phyloP scores from a whole-genome alignment of 2,113 vertebrate genomes.

The Merops nubicus region DNA sequence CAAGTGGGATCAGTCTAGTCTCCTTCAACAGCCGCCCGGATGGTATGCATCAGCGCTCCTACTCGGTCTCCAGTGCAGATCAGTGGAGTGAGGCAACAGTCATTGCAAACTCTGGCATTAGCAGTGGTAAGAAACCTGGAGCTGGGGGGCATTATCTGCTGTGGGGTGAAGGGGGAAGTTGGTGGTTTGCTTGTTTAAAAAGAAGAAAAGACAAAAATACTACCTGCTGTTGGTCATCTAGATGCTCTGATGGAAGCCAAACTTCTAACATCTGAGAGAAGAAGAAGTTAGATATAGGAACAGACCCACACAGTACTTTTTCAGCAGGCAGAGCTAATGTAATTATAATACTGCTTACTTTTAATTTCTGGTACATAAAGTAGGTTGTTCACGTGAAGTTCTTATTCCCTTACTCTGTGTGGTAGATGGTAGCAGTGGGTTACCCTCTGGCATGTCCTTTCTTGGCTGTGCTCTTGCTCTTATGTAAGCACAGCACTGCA shows the following conservation, averaged over 20 bases:
- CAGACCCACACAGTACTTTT: background rate
- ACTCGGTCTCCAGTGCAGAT: conserved; percentile 97
- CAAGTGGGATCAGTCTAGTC: conserved; percentile 89
- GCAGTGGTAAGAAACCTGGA: conserved; percentile 85
- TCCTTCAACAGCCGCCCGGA: conserved; percentile 92
- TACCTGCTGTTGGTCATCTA: background rate
- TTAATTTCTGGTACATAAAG: background rate
- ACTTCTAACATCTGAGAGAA: background rate
- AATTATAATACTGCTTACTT: background rate
- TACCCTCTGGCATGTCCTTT: background rate
- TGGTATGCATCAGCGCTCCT: conserved; percentile 95
- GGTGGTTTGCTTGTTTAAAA: background rate
- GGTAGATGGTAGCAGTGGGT: background rate
- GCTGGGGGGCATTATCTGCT: background rate
- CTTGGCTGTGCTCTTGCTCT: background rate
- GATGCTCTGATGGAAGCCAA: background rate
- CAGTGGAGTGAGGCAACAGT: conserved; percentile 96
- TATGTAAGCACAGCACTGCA: background rate
- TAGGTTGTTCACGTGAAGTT: background rate
- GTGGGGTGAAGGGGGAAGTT: background rate
- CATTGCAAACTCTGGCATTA: conserved; percentile 96
- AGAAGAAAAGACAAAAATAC: fast-evolving
- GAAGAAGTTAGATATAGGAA: background rate
- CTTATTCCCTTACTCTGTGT: background rate
- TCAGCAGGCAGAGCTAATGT: background rate